Evolutionary conservation across 2,888 invertebrate species (phyloP), one percentile per base, ranked within the genome.

Genomic region (Cotesia congregata): DNA sequence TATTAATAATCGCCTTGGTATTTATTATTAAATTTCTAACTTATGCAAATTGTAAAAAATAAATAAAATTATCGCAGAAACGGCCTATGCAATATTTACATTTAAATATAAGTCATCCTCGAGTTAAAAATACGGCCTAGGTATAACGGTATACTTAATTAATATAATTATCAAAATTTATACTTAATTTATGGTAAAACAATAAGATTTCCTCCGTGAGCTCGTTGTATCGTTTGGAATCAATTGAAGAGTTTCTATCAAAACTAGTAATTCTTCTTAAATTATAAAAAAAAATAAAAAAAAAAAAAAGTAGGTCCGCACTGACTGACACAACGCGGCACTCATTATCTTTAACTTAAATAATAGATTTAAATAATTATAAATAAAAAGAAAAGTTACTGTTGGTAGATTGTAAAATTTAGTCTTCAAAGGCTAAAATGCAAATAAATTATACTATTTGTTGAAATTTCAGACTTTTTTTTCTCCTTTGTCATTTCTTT

Each of bases 401-500:
- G 85, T 88, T 87, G 82, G 85, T 86, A 86, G 85, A 82, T 86
- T 87, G 85, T 86, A 85, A 87, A 83, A 80, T 20, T 50, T 67
- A 83, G 83, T 76, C 72, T 82, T 82, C 68, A 78, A 77, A 77
- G 83, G 83, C 83, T 85, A 69, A 82, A 83, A 84, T 84, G 85
- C 83, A 82, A 88, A 88, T 88, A 88, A 89, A 88, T 83, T 82
- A 86, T 84, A 88, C 86, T 87, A 87, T 88, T 88, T 88, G 87
- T 88, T 88, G 86, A 87, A 83, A 67, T 77, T 75, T 75, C 72
- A 74, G 75, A 67, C 75, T 70, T 71, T 75, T 74, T 62, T 67
- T 41, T 30, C 60, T 77, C 41, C 7, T 69, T 65, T 67, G 12
- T n/a, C 69, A 30, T 59, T 67, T 41, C 50, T 67, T 60, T 61